Evolutionary conservation across 2,797 vertebrate genomes (phyloP), one percentile per base, ranked within the genome.

Genomic region (Aplochiton taeniatus): DNA sequence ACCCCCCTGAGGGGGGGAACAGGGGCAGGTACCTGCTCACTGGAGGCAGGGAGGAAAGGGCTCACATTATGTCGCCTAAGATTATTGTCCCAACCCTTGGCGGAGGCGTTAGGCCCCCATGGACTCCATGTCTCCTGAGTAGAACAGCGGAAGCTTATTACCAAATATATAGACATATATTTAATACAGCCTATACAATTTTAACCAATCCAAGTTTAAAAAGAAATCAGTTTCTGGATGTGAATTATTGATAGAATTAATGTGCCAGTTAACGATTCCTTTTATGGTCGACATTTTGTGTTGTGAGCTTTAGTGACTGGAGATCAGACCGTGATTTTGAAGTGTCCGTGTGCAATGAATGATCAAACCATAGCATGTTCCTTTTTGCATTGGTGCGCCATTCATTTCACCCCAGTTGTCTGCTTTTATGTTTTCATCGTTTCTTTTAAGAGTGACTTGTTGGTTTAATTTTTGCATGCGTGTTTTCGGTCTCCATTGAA

Each of bases 401-500:
- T 83, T 86, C 88, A 89, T 88, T 83, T 45, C 85, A 88, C 73
- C 76, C 84, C 54, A 49, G 83, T 86, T 69, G 77, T 80, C 77
- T 73, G 83, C 79, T 77, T n/a, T 76, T 65, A 73, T 81, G 78
- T 88, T 73, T 74, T 75, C 82, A 81, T 86, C 66, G 70, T 81
- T 83, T 68, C 62, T 76, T 68, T 70, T 76, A 45, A 66, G 72
- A 75, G 82, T 51, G 68, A 18, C 82, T 83, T 69, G 45, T 80
- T 83, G 70, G 70, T 80, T 85, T 79, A 69, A 73, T 84, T 83
- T 66, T 87, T 89, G 89, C 87, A 90, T 90, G 90, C 9, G 42
- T 79, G 81, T 90, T 54, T 58, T 17, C 41, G 85, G 74, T 87
- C 82, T 86, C 75, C 91, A 90, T 92, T 92, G 89, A 93, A 92